Percentiles rank a stretch among this genome's conserved stretches.
These are phyloP conservation scores for Rutilus rutilus DNA, from an alignment of 2,113 vertebrate genomes.

Conservation along the genomic window DNA sequence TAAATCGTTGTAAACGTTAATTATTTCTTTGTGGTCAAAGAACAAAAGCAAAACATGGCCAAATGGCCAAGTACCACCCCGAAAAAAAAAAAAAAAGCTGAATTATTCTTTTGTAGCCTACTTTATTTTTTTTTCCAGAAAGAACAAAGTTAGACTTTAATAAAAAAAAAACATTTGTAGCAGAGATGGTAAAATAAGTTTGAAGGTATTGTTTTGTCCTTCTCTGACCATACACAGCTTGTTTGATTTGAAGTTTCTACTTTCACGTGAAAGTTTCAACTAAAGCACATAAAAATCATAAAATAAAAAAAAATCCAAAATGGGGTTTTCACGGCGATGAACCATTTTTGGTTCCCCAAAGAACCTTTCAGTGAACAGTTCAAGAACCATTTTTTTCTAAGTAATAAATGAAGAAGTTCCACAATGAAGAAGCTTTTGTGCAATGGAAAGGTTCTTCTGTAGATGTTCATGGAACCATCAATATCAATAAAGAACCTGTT, in stretches of 20 bases:
- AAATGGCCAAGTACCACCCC: constrained; percentile 28
- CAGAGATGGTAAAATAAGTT: background rate
- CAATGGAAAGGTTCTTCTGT: too few relatives aligned
- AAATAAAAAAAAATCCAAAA: too few relatives aligned
- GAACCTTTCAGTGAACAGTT: background rate
- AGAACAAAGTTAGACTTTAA: constrained; percentile 10
- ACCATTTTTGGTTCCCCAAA: too few relatives aligned
- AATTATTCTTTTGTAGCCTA: constrained; percentile 22
- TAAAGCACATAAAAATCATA: background rate
- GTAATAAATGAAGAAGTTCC: background rate
- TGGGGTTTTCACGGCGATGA: background rate
- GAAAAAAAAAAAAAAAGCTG: constrained; percentile 3
- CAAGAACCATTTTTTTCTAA: background rate
- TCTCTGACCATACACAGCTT: background rate
- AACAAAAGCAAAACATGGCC: constrained; percentile 37
- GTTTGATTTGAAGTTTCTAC: background rate
- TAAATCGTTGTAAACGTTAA: constrained; percentile 41
- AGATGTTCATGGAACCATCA: too few relatives aligned
- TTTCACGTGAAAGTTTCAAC: background rate
- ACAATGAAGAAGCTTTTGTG: too few relatives aligned
- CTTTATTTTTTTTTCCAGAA: background rate
- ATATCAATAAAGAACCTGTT: too few relatives aligned
- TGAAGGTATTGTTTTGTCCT: background rate
- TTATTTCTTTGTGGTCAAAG: constrained; percentile 36
- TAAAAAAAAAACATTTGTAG: too few relatives aligned